Evolutionary conservation across 1,140 invertebrate species (phyloP), one percentile per base, ranked within the genome.

Genomic region (Teleopsis dalmanni): DNA sequence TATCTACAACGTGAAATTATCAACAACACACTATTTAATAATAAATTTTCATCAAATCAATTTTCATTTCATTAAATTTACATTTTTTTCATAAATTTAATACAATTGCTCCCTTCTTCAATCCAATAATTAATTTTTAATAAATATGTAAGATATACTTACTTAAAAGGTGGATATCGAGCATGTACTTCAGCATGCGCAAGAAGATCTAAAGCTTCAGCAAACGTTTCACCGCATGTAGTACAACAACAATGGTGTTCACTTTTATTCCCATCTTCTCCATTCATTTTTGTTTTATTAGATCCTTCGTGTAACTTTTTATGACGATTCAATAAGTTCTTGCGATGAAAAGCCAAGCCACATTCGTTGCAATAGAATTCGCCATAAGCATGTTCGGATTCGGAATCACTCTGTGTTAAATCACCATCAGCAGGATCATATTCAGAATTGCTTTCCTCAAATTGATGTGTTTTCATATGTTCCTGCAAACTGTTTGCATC

Each of bases 321-420:
- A 60, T 88, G 86, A 11, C 84, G 73, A 34, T 81, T 78, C 31
- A 88, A 71, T 44, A 87, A 71, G 63, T 88, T 85, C 45, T 83
- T 75, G 33, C 85, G 74, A 57, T 86, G 81, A 71, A 88, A 88
- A 4, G 80, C 79, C 38, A 84, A 78, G 26, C 83, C 84, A 56
- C 87, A 89, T 34, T 81, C 81, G 36, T 79, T 78, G 58, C 87
- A 89, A 64, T 81, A 84, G 53, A 84, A 83, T 47, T 85, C 82
- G 3, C 82, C 82, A 48, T 81, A 83, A 57, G 80, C 77, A 41
- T 78, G 78, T 37, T 83, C 81, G 4, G 77, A 74, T 14, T 78
- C 77, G 27, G 62, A 62, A 36, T 78, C 78, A n/a, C 72, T 74
- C n/a, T 75, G 78, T 7, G 50, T 59, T 14, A 66, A 60, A 3